Base-by-base conservation (phyloP, 2,113 vertebrate species). In the Trichomycterus rosablanca region DNA sequence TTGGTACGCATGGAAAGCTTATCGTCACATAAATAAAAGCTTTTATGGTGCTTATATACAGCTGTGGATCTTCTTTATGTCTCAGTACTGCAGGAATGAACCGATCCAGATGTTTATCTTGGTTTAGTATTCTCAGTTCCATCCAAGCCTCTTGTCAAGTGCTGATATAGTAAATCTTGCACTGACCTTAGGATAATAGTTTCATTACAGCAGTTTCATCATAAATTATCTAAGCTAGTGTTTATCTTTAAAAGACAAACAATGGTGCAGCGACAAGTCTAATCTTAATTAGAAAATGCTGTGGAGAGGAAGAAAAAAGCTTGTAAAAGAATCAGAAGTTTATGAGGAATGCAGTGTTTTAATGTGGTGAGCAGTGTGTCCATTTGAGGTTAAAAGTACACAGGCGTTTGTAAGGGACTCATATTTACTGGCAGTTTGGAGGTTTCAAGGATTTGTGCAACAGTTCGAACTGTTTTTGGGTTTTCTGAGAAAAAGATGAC, bases 251-350 rank as follows among this genome's bases (percentile, higher is more conserved):
- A 7, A 22, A n/a, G 16, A 4, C 8, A 16, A 57, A 57, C 39
- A 56, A 26, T 14, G 19, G 3, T 66, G 5, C 18, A 32, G 12
- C 34, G 14, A 44, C 3, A 8, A 15, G 45, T 23, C 54, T 59
- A 42, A 43, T 57, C 54, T 58, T 66, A 66, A 66, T 58, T 32
- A 43, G 48, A 66, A 50, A 42, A 20, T 32, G 53, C 44, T 66
- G 63, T 65, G 65, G 26, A 42, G 24, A 57, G 22, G 12, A 24
- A 37, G 39, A 37, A 43, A 5, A 22, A n/a, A n/a, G n/a, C n/a
- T 30, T 19, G 23, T 22, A 4, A 14, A n/a, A n/a, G n/a, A n/a
- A 3, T 37, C 14, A 3, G 28, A 9, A 26, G 32, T 30, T 24
- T 49, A 23, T 3, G 30, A 20, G 10, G 32, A 40, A 10, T 24